Evolutionary conservation across 2,797 vertebrate species (phyloP).

Genomic region (Sebastes vulpes): DNA sequence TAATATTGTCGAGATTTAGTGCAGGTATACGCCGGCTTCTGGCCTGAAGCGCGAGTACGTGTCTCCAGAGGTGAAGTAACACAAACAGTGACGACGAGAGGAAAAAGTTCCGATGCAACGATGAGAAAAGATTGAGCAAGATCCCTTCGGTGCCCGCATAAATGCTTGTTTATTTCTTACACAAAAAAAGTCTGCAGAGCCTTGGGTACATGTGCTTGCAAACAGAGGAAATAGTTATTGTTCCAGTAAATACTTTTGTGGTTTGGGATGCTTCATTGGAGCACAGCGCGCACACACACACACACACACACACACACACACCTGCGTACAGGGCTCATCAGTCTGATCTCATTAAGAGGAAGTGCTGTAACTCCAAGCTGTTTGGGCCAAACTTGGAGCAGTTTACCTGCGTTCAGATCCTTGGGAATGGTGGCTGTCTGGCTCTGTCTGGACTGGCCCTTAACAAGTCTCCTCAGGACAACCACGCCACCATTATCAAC

Average conservation of each 20-base stretch:
- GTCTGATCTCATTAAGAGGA: constrained; percentile 70
- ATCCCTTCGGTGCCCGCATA: constrained; percentile 38
- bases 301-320: constrained; percentile 32
- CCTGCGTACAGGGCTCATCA: constrained; percentile 49
- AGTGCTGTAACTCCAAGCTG: constrained; percentile 77
- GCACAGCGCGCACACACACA: not conserved
- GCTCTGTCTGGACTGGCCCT: constrained; percentile 76
- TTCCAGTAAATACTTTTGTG: constrained; percentile 57
- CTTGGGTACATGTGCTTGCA: constrained; percentile 24
- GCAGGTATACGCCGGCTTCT: not conserved
- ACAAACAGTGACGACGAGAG: constrained; percentile 17
- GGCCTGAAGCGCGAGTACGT: constrained; percentile 45
- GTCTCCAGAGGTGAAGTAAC: constrained; percentile 57
- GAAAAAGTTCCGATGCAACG: constrained; percentile 18
- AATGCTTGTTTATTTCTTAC: constrained; percentile 23
- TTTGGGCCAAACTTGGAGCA: constrained; percentile 78
- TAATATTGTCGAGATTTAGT: not conserved
- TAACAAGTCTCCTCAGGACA: constrained; percentile 83
- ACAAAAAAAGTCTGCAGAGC: constrained; percentile 43
- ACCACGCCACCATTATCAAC: constrained; percentile 73
- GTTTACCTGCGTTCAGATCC: constrained; percentile 78
- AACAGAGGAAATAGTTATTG: constrained; percentile 49
- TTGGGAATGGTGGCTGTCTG: constrained; percentile 62
- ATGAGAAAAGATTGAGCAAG: constrained; percentile 30
- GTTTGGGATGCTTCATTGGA: constrained; percentile 50